These are phyloP conservation scores for Rutpela maculata DNA, from an alignment of 2,888 invertebrate species.

Conservation along the genomic window DNA sequence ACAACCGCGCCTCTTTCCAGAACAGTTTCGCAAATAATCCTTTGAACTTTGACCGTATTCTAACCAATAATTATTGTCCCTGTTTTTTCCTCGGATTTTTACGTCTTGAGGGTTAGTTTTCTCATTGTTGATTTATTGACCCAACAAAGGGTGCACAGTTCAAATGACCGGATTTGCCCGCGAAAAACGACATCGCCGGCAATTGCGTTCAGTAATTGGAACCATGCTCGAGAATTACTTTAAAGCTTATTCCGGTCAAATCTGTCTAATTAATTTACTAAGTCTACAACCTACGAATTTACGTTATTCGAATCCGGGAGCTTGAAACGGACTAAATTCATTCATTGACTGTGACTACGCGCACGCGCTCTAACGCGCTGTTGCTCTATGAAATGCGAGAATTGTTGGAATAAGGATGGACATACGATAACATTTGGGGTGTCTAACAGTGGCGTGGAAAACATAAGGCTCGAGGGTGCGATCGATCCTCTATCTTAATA, in stretches of 20 bases:
- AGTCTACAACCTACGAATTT: slow-evolving; percentile 37
- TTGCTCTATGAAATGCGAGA: slow-evolving; percentile 27
- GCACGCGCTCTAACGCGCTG: slow-evolving; percentile 39
- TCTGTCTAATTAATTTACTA: slow-evolving; percentile 42
- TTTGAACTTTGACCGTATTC: neutral
- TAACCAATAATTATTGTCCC: slow-evolving; percentile 10
- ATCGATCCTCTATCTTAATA: neutral
- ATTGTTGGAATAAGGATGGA: slow-evolving; percentile 34
- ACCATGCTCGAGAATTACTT: neutral
- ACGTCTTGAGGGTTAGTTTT: slow-evolving; percentile 16
- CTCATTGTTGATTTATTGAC: slow-evolving; percentile 48
- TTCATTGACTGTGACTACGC: slow-evolving; percentile 49
- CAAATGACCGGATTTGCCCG: slow-evolving; percentile 13
- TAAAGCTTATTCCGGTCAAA: slow-evolving; percentile 38
- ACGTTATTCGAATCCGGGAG: slow-evolving; percentile 38
- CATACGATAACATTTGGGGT: slow-evolving; percentile 31
- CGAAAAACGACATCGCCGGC: slow-evolving; percentile 5
- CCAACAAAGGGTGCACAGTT: slow-evolving; percentile 37
- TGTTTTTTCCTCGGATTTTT: slow-evolving; percentile 23
- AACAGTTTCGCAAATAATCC: slow-evolving; percentile 5
- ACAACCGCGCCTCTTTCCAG: neutral
- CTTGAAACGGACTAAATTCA: slow-evolving; percentile 48
- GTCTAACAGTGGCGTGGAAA: slow-evolving; percentile 27
- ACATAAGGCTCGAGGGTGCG: slow-evolving; percentile 12
- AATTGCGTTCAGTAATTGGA: neutral